phyloP scores from a whole-genome alignment of 2,113 vertebrate species.

The Casuarius casuarius region DNA sequence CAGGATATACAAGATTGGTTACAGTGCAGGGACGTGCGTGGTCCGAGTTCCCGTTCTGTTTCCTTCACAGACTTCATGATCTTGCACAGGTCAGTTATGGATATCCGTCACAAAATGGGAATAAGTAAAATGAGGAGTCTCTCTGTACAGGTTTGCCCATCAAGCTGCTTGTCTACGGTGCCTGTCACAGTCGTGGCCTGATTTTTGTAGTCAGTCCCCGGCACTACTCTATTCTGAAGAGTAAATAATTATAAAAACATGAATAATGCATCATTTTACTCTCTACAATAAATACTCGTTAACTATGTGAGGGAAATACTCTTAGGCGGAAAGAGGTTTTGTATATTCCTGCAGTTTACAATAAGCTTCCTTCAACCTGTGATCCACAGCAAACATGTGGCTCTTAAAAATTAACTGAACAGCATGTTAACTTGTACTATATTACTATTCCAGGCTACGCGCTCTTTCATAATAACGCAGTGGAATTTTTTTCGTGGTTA shows the following conservation, averaged over 20 bases:
- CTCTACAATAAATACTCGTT: background rate
- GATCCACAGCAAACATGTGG: background rate
- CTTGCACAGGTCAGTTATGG: background rate
- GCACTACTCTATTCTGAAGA: background rate
- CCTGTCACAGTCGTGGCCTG: rapidly evolving
- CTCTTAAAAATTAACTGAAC: background rate
- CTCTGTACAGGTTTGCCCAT: background rate
- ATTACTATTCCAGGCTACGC: background rate
- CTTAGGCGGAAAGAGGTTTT: background rate
- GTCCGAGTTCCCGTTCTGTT: background rate
- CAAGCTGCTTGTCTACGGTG: background rate
- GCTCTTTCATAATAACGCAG: conserved; percentile 43
- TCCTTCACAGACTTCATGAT: background rate
- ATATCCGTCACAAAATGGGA: background rate
- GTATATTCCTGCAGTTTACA: background rate
- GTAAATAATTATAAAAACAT: background rate
- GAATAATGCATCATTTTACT: background rate
- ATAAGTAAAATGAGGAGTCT: background rate
- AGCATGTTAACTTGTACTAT: background rate
- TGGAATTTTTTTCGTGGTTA: conserved; percentile 49
- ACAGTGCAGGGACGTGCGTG: background rate
- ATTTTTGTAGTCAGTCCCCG: background rate
- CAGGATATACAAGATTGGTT: background rate
- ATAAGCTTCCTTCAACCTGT: background rate
- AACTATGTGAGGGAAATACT: background rate